Base-by-base conservation (phyloP, 2,888 invertebrate species). In the Choreutis nemorana region DNA sequence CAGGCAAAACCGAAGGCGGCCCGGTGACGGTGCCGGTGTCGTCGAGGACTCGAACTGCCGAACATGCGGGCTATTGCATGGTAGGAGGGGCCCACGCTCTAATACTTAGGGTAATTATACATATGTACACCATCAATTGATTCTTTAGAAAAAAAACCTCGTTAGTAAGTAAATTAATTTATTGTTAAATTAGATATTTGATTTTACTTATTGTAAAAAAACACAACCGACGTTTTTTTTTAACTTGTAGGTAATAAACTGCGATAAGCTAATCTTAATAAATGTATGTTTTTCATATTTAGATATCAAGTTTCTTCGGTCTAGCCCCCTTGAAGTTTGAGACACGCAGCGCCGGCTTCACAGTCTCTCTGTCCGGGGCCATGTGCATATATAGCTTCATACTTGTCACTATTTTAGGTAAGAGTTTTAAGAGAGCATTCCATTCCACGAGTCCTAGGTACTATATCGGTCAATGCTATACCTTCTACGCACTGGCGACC, bases 11-110 rank as follows among this genome's bases (percentile, higher is more conserved):
- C 35, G 56, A 54, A 32, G 52, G 45, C 21, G 39, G 36, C 3
- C 31, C 45, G 10, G 28, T 35, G 11, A 40, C 48, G 18, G 8
- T 18, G 18, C 18, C 18, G 8, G 8, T 18, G 18, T 6, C 8
- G 5, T 18, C 26, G 14, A n/a, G 4, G n/a, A 1, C 28, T 5
- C n/a, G 23, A 12, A n/a, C 13, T 16, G 11, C 28, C 14, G 33
- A 36, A 22, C 54, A 56, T 12, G 26, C 14, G 9, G 26, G n/a
- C n/a, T n/a, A n/a, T n/a, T 70, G 72, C 38, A 46, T 71, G n/a
- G 75, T 79, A 3, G 71, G 71, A 0, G 79, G 79, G 3, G 73
- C 78, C 1, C 78, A 80, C 34, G 78, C 79, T 1, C 72, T 77
- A 32, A 68, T 80, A 35, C 58, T 78, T 4, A 55, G 66, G 54